Evolutionary conservation across 2,113 vertebrate species (phyloP).

Genomic region (Leucopsar rothschildi): DNA sequence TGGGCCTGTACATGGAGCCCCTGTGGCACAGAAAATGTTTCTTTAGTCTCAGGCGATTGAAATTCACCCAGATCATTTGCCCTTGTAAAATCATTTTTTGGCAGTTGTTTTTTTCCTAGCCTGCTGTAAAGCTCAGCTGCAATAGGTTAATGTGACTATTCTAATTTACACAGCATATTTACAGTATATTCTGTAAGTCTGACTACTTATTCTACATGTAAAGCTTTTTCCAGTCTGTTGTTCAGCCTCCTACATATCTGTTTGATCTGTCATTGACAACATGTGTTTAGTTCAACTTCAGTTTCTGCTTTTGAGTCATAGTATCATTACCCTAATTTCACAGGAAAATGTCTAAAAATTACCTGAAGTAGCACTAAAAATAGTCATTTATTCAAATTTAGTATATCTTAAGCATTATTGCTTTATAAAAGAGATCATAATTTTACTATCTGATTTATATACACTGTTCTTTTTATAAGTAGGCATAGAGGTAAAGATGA

Average conservation of each 20-base stretch:
- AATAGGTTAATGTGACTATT: not conserved
- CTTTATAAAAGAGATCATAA: not conserved
- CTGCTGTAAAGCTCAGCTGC: not conserved
- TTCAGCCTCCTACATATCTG: constrained; percentile 13
- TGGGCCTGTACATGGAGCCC: rapidly evolving
- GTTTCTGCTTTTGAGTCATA: constrained; percentile 53
- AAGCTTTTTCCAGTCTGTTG: constrained; percentile 14
- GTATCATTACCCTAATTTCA: constrained; percentile 1
- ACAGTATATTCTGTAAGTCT: not conserved
- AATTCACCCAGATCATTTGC: not conserved
- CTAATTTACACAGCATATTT: not conserved
- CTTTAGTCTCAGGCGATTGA: not conserved
- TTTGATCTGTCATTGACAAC: constrained; percentile 4
- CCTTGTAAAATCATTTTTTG: not conserved
- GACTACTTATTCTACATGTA: not conserved
- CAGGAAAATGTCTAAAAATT: constrained; percentile 16
- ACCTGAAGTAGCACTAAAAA: not conserved
- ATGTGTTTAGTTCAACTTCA: not conserved
- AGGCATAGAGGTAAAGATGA: not conserved
- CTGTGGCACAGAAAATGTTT: not conserved
- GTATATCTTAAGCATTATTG: not conserved
- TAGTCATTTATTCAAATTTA: not conserved
- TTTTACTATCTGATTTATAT: not conserved
- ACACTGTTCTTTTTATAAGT: not conserved
- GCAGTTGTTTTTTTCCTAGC: not conserved